phyloP scores from a whole-genome alignment of 1,140 invertebrate genomes.

The Drosophila aff. region DNA sequence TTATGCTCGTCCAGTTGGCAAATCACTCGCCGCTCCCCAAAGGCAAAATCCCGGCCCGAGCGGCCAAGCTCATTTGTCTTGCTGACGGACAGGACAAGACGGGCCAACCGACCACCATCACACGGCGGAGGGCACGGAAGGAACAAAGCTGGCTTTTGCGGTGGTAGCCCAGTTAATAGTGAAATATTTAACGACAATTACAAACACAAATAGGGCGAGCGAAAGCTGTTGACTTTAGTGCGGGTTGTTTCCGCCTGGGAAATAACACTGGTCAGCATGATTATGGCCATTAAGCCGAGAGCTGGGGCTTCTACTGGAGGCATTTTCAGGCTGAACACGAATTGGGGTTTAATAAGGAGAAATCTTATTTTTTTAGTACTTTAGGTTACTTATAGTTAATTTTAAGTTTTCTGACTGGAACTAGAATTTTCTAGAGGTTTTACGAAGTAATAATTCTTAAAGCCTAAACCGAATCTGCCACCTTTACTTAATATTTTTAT shows the following conservation, averaged over 20 bases:
- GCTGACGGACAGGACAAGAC: slow-evolving; percentile 13
- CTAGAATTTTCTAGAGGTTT: not conserved
- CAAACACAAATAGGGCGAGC: slow-evolving; percentile 36
- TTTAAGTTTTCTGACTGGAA: not conserved
- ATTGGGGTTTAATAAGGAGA: not conserved
- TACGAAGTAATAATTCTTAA: no score
- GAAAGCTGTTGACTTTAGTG: slow-evolving; percentile 24
- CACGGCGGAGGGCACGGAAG: not conserved
- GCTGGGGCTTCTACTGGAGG: not conserved
- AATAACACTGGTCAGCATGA: slow-evolving; percentile 16
- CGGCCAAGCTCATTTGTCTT: slow-evolving; percentile 66
- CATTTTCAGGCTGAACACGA: not conserved
- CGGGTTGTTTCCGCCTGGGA: slow-evolving; percentile 15
- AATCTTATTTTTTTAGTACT: no score
- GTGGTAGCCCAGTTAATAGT: slow-evolving; percentile 49
- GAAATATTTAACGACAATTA: slow-evolving; percentile 77
- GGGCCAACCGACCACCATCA: not conserved
- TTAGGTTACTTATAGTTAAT: not conserved
- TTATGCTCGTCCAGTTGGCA: slow-evolving; percentile 60
- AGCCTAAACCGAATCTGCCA: no score
- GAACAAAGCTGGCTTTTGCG: slow-evolving; percentile 24
- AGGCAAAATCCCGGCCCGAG: slow-evolving; percentile 44
- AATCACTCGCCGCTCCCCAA: slow-evolving; percentile 27
- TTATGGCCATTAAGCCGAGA: not conserved
- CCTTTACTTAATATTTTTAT: no score